phyloP scores from a whole-genome alignment of 2,888 invertebrate species.

The Apodemia hepburni region DNA sequence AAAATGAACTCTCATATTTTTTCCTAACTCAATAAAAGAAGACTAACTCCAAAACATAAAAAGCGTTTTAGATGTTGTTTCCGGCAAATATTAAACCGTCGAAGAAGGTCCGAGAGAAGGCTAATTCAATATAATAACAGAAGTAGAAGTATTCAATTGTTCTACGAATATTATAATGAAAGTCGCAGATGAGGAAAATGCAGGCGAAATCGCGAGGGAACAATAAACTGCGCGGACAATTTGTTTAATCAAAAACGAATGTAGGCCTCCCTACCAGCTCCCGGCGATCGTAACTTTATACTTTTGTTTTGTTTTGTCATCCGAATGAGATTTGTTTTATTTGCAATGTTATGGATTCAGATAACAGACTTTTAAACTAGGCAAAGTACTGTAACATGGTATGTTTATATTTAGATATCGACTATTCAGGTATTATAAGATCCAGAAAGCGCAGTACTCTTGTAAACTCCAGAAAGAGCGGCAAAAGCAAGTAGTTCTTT shows the following conservation, averaged over 20 bases:
- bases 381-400: not conserved
- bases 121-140: slow-evolving; percentile 1
- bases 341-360: slow-evolving; percentile 24
- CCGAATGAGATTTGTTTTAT: slow-evolving; percentile 53
- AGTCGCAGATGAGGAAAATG: slow-evolving; percentile 48
- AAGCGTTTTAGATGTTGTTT: too few relatives aligned
- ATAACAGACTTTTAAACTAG: not conserved
- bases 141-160: slow-evolving; percentile 13
- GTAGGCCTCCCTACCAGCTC: slow-evolving; percentile 46
- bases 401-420: too few relatives aligned
- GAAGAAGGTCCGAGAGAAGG: not conserved
- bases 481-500: slow-evolving; percentile 99
- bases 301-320: slow-evolving; percentile 25
- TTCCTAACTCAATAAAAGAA: too few relatives aligned
- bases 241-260: slow-evolving; percentile 79
- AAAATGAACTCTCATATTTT: too few relatives aligned
- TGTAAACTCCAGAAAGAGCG: slow-evolving; percentile 96
- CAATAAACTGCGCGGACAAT: slow-evolving; percentile 73
- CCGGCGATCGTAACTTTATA: slow-evolving; percentile 48
- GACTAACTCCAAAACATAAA: too few relatives aligned
- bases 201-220: slow-evolving; percentile 49
- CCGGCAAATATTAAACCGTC: too few relatives aligned
- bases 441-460: too few relatives aligned
- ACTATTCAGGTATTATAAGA: too few relatives aligned
- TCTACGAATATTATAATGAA: slow-evolving; percentile 36